These are phyloP conservation scores for Drosophila simulans DNA, from an alignment of 1,140 invertebrate genomes.

Conservation along the genomic window DNA sequence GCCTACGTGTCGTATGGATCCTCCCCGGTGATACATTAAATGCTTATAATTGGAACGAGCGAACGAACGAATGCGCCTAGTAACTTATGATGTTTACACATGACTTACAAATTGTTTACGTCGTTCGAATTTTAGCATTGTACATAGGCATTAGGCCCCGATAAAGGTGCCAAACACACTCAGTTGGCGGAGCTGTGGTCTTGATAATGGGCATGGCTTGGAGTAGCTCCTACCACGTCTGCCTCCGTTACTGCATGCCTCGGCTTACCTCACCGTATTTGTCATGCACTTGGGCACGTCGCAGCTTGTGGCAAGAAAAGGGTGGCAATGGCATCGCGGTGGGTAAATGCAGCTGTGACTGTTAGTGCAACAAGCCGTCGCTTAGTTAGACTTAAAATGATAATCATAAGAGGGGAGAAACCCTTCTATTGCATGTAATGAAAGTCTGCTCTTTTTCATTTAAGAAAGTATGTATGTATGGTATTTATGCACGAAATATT, in stretches of 20 bases:
- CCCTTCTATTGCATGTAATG: background rate
- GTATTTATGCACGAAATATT: no score
- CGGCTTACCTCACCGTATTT: constrained; percentile 69
- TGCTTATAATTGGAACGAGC: constrained; percentile 77
- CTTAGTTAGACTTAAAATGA: constrained; percentile 27
- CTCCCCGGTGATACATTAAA: constrained; percentile 65
- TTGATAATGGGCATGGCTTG: constrained; percentile 56
- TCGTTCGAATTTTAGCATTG: constrained; percentile 62
- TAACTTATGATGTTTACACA: constrained; percentile 83
- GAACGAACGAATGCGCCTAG: constrained; percentile 73
- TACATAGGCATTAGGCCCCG: background rate
- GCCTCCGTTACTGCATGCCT: constrained; percentile 37
- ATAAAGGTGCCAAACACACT: constrained; percentile 32
- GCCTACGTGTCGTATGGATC: constrained; percentile 44
- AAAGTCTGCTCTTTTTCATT: background rate
- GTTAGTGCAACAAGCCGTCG: constrained; percentile 38
- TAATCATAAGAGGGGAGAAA: constrained; percentile 8
- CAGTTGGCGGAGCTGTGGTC: constrained; percentile 42
- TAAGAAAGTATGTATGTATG: no score
- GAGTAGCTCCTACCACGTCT: constrained; percentile 26
- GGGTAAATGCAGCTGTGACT: constrained; percentile 33
- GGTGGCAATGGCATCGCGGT: background rate
- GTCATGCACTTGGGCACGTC: constrained; percentile 76
- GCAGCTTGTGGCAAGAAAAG: constrained; percentile 40
- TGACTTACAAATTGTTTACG: constrained; percentile 83